phyloP scores from a whole-genome alignment of 2,888 invertebrate genomes.

The Trichogramma dendrolimi region DNA sequence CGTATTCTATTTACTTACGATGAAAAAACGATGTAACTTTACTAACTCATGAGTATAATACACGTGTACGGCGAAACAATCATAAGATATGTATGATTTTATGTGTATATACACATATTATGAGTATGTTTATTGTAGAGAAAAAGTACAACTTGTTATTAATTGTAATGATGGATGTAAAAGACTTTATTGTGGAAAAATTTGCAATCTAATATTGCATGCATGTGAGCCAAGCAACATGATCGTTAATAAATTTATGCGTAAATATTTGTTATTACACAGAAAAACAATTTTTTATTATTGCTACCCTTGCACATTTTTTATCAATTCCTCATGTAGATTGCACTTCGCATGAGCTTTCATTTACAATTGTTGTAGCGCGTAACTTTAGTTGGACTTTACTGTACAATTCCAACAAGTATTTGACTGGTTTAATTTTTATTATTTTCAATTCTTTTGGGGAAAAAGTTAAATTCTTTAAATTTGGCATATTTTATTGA shows the following conservation, averaged over 20 bases:
- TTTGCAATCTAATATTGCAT: too few relatives aligned
- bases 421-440: conserved; percentile 1
- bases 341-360: not conserved
- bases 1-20: too few relatives aligned
- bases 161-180: too few relatives aligned
- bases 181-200: too few relatives aligned
- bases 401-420: not conserved
- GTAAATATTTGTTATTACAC: conserved; percentile 23
- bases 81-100: too few relatives aligned
- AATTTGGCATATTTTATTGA: not conserved
- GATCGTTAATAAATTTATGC: conserved; percentile 20
- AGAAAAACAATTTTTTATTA: not conserved
- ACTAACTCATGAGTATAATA: too few relatives aligned
- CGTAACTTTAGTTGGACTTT: not conserved
- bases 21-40: too few relatives aligned
- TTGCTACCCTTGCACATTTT: not conserved
- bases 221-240: not conserved
- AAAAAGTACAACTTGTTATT: too few relatives aligned
- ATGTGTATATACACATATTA: too few relatives aligned
- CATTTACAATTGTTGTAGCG: not conserved
- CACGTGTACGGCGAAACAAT: too few relatives aligned
- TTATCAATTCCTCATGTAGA: conserved; percentile 14
- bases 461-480: conserved; percentile 2
- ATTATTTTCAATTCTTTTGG: too few relatives aligned
- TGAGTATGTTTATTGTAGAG: too few relatives aligned